These are phyloP conservation scores for Gymnocephalus cernua DNA, from an alignment of 2,113 vertebrate genomes.

Conservation along the genomic window DNA sequence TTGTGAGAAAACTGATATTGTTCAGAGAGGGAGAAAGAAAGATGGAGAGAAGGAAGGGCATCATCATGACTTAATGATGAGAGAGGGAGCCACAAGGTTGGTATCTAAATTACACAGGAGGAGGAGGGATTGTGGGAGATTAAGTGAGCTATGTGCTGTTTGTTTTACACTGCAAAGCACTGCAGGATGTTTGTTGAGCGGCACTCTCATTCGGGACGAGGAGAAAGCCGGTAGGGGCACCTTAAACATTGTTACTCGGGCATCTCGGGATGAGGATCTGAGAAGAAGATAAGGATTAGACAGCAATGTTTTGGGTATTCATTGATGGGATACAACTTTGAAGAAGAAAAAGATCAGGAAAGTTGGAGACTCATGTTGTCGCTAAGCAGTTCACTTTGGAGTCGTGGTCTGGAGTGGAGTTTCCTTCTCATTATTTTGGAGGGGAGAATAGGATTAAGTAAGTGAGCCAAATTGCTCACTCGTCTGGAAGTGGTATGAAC, in stretches of 20 bases:
- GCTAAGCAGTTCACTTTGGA: constrained; percentile 54
- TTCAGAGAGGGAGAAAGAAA: constrained; percentile 24
- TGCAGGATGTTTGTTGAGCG: constrained; percentile 72
- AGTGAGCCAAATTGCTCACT: constrained; percentile 43
- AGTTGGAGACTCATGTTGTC: constrained; percentile 42
- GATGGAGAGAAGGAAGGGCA: constrained; percentile 39
- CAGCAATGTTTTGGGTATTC: constrained; percentile 43
- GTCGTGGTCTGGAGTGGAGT: constrained; percentile 18
- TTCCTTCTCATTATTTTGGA: constrained; percentile 21
- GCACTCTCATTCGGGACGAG: constrained; percentile 69
- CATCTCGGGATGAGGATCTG: constrained; percentile 50
- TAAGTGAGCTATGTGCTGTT: constrained; percentile 76
- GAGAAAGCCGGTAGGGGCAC: constrained; percentile 58
- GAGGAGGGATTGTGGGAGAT: constrained; percentile 81
- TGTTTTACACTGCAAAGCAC: constrained; percentile 70
- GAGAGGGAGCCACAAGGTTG: constrained; percentile 72
- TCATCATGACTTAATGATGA: constrained; percentile 74
- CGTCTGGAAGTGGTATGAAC: constrained; percentile 49
- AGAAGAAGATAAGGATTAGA: constrained; percentile 65
- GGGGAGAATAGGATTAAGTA: constrained; percentile 51
- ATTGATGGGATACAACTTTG: constrained; percentile 54
- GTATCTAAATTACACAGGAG: constrained; percentile 73
- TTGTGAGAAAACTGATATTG: constrained; percentile 51
- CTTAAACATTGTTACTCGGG: constrained; percentile 56
- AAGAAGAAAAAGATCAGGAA: constrained; percentile 21